Percentiles rank a stretch among this genome's conserved stretches.
These are phyloP conservation scores for Ectropis crepuscularia DNA, from an alignment of 2,888 invertebrate species.

Conservation along the genomic window DNA sequence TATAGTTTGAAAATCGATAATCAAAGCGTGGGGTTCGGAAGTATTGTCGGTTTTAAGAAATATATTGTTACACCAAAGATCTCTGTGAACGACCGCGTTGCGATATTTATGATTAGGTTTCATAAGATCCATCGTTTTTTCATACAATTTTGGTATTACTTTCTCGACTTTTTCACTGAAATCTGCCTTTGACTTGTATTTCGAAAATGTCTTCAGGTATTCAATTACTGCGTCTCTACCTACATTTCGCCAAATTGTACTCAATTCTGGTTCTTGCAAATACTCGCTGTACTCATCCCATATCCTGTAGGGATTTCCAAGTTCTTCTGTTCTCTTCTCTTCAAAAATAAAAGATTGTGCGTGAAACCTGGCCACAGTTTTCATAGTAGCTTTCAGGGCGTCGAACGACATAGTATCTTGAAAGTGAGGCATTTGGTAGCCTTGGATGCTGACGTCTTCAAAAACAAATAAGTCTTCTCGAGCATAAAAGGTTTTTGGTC, in stretches of 20 bases:
- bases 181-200: constrained; percentile 54
- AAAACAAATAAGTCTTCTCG: constrained; percentile 70
- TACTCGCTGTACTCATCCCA: constrained; percentile 67
- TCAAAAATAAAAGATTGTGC: constrained; percentile 78
- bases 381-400: constrained; percentile 69
- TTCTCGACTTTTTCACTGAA: constrained; percentile 53
- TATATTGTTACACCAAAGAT: constrained; percentile 87
- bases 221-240: constrained; percentile 70
- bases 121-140: constrained; percentile 60
- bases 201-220: constrained; percentile 65
- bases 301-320: constrained; percentile 64
- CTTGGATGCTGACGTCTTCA: constrained; percentile 66
- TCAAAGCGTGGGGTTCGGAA: constrained; percentile 71
- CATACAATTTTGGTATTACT: constrained; percentile 55
- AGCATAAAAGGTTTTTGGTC: constrained; percentile 58
- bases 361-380: constrained; percentile 78
- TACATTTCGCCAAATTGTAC: constrained; percentile 62
- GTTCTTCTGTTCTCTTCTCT: constrained; percentile 62
- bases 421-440: constrained; percentile 65
- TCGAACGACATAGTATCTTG: constrained; percentile 61
- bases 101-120: constrained; percentile 68
- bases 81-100: constrained; percentile 85
- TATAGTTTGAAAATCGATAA: constrained; percentile 89
- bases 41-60: constrained; percentile 71
- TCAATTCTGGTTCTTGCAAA: constrained; percentile 60